These are phyloP conservation scores for Pteruthius melanotis DNA, from an alignment of 2,113 vertebrate genomes.

Conservation along the genomic window DNA sequence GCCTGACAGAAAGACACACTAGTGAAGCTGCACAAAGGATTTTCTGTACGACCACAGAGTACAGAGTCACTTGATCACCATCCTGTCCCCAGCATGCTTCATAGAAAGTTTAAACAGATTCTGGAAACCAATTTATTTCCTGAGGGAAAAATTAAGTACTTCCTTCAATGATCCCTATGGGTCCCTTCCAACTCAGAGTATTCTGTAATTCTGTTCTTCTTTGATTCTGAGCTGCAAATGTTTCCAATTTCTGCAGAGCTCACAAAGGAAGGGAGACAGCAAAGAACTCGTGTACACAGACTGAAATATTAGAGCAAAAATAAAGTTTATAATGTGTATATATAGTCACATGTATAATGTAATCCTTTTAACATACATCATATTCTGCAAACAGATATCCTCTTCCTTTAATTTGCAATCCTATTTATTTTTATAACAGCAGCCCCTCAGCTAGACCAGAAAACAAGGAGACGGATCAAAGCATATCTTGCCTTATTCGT, in stretches of 20 bases:
- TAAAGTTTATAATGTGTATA: background rate
- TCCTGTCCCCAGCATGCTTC: background rate
- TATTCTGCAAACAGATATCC: background rate
- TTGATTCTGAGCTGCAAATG: background rate
- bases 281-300: background rate
- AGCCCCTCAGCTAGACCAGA: background rate
- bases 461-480: background rate
- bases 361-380: background rate
- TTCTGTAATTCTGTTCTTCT: background rate
- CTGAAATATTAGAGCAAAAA: background rate
- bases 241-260: background rate
- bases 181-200: background rate
- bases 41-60: background rate
- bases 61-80: background rate
- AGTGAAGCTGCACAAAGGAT: background rate
- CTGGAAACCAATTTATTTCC: background rate
- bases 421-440: background rate
- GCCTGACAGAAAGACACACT: background rate
- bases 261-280: background rate
- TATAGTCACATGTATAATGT: background rate
- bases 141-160: rapidly evolving
- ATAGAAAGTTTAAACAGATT: background rate
- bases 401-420: background rate
- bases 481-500: background rate
- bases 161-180: background rate